A percentile compares a stretch with the other conserved stretches of the same genome.
Evolutionary conservation across 1,140 invertebrate species (phyloP).

Genomic region (Cephus cinctus): DNA sequence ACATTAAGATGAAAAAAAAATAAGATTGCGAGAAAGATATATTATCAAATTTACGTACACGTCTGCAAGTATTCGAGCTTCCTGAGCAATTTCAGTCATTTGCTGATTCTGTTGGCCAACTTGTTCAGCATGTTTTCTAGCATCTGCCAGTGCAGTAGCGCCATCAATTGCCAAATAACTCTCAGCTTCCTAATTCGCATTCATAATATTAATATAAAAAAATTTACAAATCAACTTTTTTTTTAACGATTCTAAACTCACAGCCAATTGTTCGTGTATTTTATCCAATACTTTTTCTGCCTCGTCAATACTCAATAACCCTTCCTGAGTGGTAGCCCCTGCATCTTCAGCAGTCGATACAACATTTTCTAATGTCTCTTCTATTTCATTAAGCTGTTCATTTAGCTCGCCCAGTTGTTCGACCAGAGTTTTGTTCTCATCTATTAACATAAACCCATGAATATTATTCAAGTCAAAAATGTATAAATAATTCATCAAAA

Average conservation of each 20-base stretch:
- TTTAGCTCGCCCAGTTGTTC: conserved; percentile 69
- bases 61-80: conserved; percentile 79
- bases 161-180: conserved; percentile 81
- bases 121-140: conserved; percentile 77
- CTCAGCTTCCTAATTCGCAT: conserved; percentile 61
- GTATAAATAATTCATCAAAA: conserved; percentile 2
- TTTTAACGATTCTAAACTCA: conserved; percentile 32
- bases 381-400: conserved; percentile 66
- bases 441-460: conserved; percentile 33
- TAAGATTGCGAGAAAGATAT: conserved; percentile 13
- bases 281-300: conserved; percentile 73
- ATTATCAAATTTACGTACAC: conserved; percentile 56
- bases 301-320: conserved; percentile 68
- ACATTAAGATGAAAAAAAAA: conserved; percentile 10
- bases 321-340: conserved; percentile 61
- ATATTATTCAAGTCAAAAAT: neutral
- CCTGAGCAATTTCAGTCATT: conserved; percentile 87
- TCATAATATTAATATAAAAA: conserved; percentile 7
- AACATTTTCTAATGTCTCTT: conserved; percentile 64
- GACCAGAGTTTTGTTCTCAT: conserved; percentile 63
- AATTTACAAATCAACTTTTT: conserved; percentile 9
- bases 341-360: conserved; percentile 63
- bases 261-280: conserved; percentile 69
- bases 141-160: conserved; percentile 71
- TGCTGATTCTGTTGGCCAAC: conserved; percentile 88